Conservation (phyloP, 1,140 invertebrate species). For the Polyergus mexicanus region DNA sequence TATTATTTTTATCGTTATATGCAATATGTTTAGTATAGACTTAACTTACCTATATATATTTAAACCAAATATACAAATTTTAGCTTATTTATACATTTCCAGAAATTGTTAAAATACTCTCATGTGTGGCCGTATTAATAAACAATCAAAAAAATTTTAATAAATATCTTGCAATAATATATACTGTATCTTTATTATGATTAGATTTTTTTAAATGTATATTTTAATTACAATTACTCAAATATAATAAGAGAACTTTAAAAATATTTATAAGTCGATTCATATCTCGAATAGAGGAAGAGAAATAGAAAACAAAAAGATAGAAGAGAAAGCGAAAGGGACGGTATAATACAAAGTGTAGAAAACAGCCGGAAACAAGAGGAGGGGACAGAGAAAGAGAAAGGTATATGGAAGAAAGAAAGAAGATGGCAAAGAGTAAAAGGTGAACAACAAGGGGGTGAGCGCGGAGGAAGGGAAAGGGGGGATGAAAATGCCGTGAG, state of each 20-base stretch:
- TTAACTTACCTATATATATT: neutral
- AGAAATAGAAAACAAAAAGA: neutral
- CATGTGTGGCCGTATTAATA: neutral
- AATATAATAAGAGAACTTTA: neutral
- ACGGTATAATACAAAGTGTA: neutral
- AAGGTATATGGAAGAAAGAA: neutral
- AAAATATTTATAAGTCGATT: neutral
- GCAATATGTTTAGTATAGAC: no score
- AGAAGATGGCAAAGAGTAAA: neutral
- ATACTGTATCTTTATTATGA: neutral
- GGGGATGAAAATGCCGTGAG: conserved; percentile 44
- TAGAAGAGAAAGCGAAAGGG: conserved; percentile 1
- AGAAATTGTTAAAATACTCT: neutral
- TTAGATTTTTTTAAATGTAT: neutral
- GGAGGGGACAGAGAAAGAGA: conserved; percentile 13
- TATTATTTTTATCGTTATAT: conserved; percentile 26
- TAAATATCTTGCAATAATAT: neutral
- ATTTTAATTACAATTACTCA: neutral
- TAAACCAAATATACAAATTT: neutral
- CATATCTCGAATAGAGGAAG: neutral
- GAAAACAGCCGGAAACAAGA: neutral
- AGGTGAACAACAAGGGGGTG: neutral
- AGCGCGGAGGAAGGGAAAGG: neutral
- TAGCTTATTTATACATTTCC: neutral
- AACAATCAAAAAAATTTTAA: neutral